Base-by-base conservation (phyloP, 2,888 invertebrate species). In the Drosophila imparisetae region DNA sequence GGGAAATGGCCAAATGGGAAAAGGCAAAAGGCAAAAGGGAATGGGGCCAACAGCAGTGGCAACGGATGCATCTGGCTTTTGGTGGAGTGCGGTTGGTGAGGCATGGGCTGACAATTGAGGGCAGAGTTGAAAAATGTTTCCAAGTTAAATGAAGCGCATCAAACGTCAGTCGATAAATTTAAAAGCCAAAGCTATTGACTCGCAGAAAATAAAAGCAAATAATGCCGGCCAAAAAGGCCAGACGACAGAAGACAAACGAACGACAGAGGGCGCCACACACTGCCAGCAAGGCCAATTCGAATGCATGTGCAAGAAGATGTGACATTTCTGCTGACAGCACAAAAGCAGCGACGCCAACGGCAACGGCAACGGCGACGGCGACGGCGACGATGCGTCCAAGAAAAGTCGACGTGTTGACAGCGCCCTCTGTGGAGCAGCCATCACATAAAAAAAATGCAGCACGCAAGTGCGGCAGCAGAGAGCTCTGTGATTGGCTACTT, bases 121-220 rank as follows among this genome's bases (percentile, higher is more conserved):
- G 76, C 66, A 72, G 80, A 87, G 85, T 87, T 86, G 90, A 89
- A 89, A 86, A 86, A 89, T 89, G 90, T 86, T 86, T 87, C 88
- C 89, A 90, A 86, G 90, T 86, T 86, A 90, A 86, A 86, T 86
- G 86, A 86, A 86, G 86, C 89, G 89, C 82, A 86, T 86, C 89
- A 86, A 86, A 86, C 89, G 90, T 90, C 89, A 90, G 89, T 84
- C 89, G 89, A 86, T 90, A 86, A 86, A 86, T 86, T 86, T 86
- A 90, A 86, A 86, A 90, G 89, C 87, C 89, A 90, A 89, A 89
- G 87, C 89, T 87, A 86, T 86, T 89, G 89, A 86, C 85, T 86
- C 80, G 85, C 82, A 76, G 72, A 81, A 86, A 86, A 90, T 81
- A 89, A 89, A 90, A 86, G 85, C 82, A 90, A 81, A 89, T 87